A percentile compares a stretch with the other conserved stretches of the same genome.
phyloP scores from a whole-genome alignment of 1,140 invertebrate species.

The Dinoponera quadriceps region DNA sequence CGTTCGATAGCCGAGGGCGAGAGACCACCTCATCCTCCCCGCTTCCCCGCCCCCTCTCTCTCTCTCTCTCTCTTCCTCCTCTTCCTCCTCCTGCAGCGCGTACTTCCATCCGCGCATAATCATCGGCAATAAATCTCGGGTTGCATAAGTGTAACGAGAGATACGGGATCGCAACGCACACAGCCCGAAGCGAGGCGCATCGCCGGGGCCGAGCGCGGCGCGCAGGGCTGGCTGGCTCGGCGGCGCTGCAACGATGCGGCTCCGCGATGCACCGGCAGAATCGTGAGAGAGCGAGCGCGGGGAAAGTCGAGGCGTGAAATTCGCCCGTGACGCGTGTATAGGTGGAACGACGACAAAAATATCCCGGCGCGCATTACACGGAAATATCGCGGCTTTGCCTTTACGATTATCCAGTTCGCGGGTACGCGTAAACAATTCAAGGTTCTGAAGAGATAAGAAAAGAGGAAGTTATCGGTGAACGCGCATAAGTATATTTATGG shows the following conservation, averaged over 20 bases:
- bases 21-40: slow-evolving; percentile 51
- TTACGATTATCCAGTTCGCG: background rate
- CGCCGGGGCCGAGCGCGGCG: slow-evolving; percentile 24
- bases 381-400: background rate
- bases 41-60: slow-evolving; percentile 65
- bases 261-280: slow-evolving; percentile 48
- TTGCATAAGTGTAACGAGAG: slow-evolving; percentile 86
- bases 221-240: background rate
- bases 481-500: no score
- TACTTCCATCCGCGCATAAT: slow-evolving; percentile 81
- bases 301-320: slow-evolving; percentile 48
- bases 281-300: slow-evolving; percentile 50
- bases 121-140: slow-evolving; percentile 84
- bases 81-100: slow-evolving; percentile 71
- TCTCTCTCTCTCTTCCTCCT: slow-evolving; percentile 54
- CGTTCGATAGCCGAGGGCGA: slow-evolving; percentile 76
- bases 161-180: slow-evolving; percentile 85
- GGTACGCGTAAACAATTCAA: no score
- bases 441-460: no score
- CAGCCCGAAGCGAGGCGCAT: slow-evolving; percentile 79
- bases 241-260: slow-evolving; percentile 34
- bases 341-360: background rate
- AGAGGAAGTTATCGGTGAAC: no score
- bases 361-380: no score
- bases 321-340: background rate